A percentile compares a stretch with the other conserved stretches of the same genome.
phyloP scores from a whole-genome alignment of 2,888 invertebrate species.

The Malacosoma neustria region DNA sequence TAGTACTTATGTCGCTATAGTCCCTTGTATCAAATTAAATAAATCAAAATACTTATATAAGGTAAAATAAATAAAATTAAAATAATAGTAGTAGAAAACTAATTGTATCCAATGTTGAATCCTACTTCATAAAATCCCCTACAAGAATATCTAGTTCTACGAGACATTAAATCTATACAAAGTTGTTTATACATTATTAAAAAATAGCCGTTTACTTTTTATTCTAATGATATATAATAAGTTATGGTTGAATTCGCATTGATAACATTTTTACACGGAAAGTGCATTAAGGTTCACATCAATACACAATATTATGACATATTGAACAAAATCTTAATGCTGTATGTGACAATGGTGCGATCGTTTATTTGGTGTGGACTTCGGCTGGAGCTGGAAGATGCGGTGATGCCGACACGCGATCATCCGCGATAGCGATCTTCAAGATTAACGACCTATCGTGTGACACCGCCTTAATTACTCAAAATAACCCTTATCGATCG shows the following conservation, averaged over 20 bases:
- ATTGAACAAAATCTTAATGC: conserved; percentile 11
- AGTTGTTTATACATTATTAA: no score
- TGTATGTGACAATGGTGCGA: conserved; percentile 21
- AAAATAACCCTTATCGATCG: conserved; percentile 50
- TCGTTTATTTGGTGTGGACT: not conserved
- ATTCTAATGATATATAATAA: not conserved
- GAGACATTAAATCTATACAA: no score
- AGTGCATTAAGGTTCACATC: conserved; percentile 45
- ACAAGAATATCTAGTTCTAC: no score
- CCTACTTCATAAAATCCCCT: no score
- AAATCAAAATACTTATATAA: no score
- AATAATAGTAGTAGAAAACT: no score
- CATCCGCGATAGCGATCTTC: conserved; percentile 58
- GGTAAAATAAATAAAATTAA: no score
- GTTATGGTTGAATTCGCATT: not conserved
- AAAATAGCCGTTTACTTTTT: not conserved
- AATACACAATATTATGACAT: conserved; percentile 17
- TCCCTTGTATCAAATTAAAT: no score
- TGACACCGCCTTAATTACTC: conserved; percentile 63
- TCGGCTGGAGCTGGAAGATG: not conserved
- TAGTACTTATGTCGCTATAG: no score
- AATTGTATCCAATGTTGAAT: no score
- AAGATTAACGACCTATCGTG: conserved; percentile 59
- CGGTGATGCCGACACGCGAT: conserved; percentile 40
- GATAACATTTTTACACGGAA: conserved; percentile 38